Conservation (phyloP, 2,888 invertebrate genomes). For the Mythimna ferrago region DNA sequence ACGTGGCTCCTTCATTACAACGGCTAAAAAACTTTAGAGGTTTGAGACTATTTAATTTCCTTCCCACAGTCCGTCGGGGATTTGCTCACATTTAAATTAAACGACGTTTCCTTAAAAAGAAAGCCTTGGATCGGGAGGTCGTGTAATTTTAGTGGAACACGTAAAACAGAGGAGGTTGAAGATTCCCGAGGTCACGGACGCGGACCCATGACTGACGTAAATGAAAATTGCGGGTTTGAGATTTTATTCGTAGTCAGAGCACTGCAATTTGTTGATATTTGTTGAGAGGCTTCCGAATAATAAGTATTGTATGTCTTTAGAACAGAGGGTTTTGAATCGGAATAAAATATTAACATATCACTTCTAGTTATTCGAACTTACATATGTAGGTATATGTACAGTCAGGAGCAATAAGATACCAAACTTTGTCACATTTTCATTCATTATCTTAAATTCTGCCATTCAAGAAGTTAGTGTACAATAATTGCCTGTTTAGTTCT, state of each 20-base stretch:
- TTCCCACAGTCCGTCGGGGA: slow-evolving; percentile 52
- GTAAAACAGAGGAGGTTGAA: slow-evolving; percentile 45
- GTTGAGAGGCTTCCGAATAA: slow-evolving; percentile 13
- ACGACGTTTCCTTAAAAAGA: slow-evolving; percentile 58
- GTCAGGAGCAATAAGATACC: too few species aligned
- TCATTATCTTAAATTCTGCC: too few species aligned
- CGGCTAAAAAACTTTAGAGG: slow-evolving; percentile 37
- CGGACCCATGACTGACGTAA: slow-evolving; percentile 47
- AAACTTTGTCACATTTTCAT: too few species aligned
- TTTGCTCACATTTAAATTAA: slow-evolving; percentile 68
- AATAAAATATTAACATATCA: slow-evolving; percentile 1
- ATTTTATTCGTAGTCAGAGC: slow-evolving; percentile 42
- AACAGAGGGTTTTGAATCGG: neutral
- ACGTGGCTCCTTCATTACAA: slow-evolving; percentile 22
- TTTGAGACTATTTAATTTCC: slow-evolving; percentile 58
- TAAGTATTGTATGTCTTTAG: slow-evolving; percentile 14
- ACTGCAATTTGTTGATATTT: slow-evolving; percentile 43
- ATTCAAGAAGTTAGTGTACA: too few species aligned
- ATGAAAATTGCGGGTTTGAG: slow-evolving; percentile 55
- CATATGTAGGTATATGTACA: too few species aligned
- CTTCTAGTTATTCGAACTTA: too few species aligned
- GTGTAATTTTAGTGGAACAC: slow-evolving; percentile 62
- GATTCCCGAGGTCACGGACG: slow-evolving; percentile 24
- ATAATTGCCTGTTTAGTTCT: too few species aligned
- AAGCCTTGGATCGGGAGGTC: slow-evolving; percentile 59